Base-by-base conservation (phyloP, 2,797 vertebrate genomes). In the Lophotriccus pileatus region DNA sequence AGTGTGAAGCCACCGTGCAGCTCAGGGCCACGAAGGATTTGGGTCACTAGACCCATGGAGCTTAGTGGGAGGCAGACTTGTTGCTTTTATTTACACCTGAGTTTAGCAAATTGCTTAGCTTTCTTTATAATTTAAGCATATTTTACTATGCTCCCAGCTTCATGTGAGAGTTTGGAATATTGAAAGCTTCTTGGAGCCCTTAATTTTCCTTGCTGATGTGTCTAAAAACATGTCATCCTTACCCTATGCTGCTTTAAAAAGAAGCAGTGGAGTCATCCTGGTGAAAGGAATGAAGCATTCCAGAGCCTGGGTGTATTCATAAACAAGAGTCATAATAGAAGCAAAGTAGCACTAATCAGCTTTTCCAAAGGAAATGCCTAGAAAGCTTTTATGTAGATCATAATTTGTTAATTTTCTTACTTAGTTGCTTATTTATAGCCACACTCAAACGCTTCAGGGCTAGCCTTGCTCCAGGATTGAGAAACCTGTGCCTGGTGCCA, bases 321-420 rank as follows among this genome's bases (percentile, higher is more conserved):
- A 82, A 94, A 59, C 2, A 13, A 84, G 77, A 91, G 27, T 92
- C 67, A 14, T 87, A 69, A 83, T 87, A 94, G 87, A 95, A 84
- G 79, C 94, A 82, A 82, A 84, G 76, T 91, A 94, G 73, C 85
- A 84, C 92, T 96, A 87, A 97, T 82, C 87, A 96, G 80, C 91
- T 96, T 96, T 96, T 96, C 93, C 87, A 90, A 90, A 96, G 80
- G 85, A 96, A 94, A 96, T 94, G 74, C 85, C 80, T 95, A 93
- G 89, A 93, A 95, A 94, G 83, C 81, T 96, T 90, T 94, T 91
- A 89, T 68, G 44, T 93, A 96, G 80, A 58, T 93, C 50, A 76
- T 86, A 6, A 89, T 87, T 87, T 82, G 73, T 90, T 95, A 76
- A 70, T 84, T 95, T 96, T 95, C 83, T 90, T 90, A 46, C 74